phyloP scores from a whole-genome alignment of 2,113 vertebrate genomes.

The Heptranchias perlo region DNA sequence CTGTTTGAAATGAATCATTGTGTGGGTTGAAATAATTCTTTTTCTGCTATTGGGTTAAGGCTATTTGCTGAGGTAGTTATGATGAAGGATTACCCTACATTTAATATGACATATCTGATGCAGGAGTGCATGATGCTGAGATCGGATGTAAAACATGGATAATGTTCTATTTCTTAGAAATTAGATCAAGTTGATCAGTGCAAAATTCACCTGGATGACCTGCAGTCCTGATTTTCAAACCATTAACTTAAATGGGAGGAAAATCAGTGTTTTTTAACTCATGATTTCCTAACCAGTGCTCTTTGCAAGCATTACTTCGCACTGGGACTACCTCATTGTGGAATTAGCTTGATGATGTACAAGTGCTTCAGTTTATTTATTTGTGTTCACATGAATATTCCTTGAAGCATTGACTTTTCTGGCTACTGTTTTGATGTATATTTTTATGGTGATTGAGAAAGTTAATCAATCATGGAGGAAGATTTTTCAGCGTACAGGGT shows the following conservation, averaged over 20 bases:
- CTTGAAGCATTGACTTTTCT: too few relatives aligned
- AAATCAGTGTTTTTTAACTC: not conserved
- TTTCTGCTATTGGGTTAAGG: not conserved
- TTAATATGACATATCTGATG: not conserved
- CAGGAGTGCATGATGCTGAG: not conserved
- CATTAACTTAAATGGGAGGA: not conserved
- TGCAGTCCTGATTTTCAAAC: not conserved
- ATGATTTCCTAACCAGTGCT: not conserved
- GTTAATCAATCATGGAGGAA: too few relatives aligned
- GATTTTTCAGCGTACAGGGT: too few relatives aligned
- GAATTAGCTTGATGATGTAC: too few relatives aligned
- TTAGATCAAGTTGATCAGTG: not conserved
- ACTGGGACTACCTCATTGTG: too few relatives aligned
- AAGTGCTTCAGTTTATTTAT: too few relatives aligned
- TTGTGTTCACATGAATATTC: too few relatives aligned
- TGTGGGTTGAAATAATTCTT: not conserved
- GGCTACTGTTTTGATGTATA: too few relatives aligned
- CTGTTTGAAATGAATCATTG: not conserved
- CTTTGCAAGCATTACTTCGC: too few relatives aligned
- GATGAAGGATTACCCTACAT: not conserved
- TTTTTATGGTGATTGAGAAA: too few relatives aligned
- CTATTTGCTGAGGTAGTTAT: not conserved
- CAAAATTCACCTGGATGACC: not conserved
- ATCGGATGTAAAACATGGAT: not conserved
- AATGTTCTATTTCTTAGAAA: not conserved